A percentile compares a stretch with the other conserved stretches of the same genome.
Evolutionary conservation across 2,888 invertebrate species (phyloP).

Genomic region (Cantharis rustica): DNA sequence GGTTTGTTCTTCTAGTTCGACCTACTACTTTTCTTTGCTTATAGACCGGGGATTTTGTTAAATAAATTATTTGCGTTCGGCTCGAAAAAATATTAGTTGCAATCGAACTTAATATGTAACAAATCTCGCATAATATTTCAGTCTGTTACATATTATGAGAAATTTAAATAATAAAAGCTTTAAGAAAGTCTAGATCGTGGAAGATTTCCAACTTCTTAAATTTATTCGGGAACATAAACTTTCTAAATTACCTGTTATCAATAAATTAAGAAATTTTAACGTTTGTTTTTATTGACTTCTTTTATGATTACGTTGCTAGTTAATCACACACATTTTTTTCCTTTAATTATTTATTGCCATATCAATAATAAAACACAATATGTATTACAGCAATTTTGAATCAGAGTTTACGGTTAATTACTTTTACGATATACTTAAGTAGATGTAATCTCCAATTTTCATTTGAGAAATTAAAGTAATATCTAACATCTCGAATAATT

Average conservation of each 20-base stretch:
- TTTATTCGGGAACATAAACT: background rate
- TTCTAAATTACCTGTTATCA: background rate
- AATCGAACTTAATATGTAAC: background rate
- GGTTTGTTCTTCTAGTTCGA: conserved; percentile 11
- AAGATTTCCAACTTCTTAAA: background rate
- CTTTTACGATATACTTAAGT: background rate
- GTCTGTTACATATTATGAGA: background rate
- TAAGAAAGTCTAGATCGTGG: background rate
- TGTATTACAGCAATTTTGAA: background rate
- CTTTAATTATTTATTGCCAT: background rate
- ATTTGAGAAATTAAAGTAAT: background rate
- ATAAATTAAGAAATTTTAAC: background rate
- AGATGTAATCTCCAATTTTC: background rate
- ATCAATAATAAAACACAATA: background rate
- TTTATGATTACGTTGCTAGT: background rate
- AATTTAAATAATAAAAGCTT: background rate
- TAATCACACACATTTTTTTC: background rate
- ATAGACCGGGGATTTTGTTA: conserved; percentile 5
- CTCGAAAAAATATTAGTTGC: background rate
- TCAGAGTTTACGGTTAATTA: background rate
- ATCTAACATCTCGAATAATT: background rate
- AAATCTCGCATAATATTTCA: background rate
- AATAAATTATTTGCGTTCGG: background rate
- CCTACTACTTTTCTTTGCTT: conserved; percentile 12
- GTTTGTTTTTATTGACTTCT: background rate